phyloP scores from a whole-genome alignment of 2,113 vertebrate genomes.

The Hemiprocne comata region DNA sequence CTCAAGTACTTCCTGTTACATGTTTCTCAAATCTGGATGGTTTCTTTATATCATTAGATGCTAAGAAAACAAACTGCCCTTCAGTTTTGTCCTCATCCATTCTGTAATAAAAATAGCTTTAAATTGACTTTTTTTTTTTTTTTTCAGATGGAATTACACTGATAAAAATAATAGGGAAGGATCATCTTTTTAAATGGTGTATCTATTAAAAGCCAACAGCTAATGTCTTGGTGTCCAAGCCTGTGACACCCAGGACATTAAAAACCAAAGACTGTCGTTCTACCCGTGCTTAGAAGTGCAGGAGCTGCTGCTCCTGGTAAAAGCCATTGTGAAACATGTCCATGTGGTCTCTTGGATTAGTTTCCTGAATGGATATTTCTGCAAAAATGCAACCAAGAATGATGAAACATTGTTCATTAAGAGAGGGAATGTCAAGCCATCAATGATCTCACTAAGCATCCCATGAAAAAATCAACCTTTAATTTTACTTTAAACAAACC shows the following conservation, averaged over 20 bases:
- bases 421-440: neutral
- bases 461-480: neutral
- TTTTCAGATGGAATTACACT: neutral
- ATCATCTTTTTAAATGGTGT: neutral
- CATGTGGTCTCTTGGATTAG: neutral
- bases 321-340: neutral
- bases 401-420: neutral
- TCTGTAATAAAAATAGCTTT: neutral
- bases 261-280: neutral
- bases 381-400: neutral
- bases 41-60: neutral
- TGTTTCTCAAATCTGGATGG: neutral
- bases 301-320: neutral
- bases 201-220: neutral
- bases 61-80: neutral
- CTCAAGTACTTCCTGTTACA: neutral
- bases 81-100: neutral
- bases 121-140: neutral
- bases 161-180: neutral
- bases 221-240: neutral
- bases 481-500: neutral
- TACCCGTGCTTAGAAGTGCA: neutral
- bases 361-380: neutral
- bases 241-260: neutral
- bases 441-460: neutral